Percentiles rank a stretch among this genome's conserved stretches.
These are phyloP conservation scores for Macropis europaea DNA, from an alignment of 2,888 invertebrate genomes.

Conservation along the genomic window DNA sequence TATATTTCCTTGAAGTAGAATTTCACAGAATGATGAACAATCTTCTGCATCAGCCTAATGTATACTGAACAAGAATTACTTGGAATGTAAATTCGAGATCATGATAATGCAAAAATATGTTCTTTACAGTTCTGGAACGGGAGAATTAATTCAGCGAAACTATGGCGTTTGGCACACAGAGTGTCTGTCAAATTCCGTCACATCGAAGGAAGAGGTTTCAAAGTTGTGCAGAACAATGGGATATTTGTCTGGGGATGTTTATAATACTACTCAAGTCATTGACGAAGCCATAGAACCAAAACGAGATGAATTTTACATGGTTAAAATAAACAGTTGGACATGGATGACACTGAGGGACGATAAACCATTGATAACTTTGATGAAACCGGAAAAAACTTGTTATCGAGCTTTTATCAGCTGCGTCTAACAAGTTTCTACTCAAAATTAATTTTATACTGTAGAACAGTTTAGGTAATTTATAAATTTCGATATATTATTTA, in stretches of 20 bases:
- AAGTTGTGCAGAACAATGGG: conserved; percentile 84
- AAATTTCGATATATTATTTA: no score
- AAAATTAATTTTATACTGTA: background rate
- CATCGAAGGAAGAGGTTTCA: conserved; percentile 79
- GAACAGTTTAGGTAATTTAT: background rate
- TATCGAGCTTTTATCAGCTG: conserved; percentile 68
- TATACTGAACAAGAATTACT: no score
- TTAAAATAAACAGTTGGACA: conserved; percentile 60
- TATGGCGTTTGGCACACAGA: conserved; percentile 88
- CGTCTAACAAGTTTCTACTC: background rate
- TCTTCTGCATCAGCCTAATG: no score
- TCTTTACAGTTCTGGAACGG: conserved; percentile 80
- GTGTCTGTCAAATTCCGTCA: conserved; percentile 81
- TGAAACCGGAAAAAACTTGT: conserved; percentile 57
- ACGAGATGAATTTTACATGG: conserved; percentile 65
- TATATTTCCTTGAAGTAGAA: no score
- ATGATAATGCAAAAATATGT: background rate
- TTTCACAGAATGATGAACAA: no score
- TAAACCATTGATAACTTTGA: conserved; percentile 60
- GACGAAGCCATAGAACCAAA: conserved; percentile 49
- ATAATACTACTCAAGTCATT: conserved; percentile 3
- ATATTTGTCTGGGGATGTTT: conserved; percentile 80
- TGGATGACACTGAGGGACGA: conserved; percentile 66
- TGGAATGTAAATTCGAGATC: no score
- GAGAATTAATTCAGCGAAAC: conserved; percentile 85